Evolutionary conservation across 2,113 vertebrate species (phyloP).

Genomic region (Bagarius yarrelli): DNA sequence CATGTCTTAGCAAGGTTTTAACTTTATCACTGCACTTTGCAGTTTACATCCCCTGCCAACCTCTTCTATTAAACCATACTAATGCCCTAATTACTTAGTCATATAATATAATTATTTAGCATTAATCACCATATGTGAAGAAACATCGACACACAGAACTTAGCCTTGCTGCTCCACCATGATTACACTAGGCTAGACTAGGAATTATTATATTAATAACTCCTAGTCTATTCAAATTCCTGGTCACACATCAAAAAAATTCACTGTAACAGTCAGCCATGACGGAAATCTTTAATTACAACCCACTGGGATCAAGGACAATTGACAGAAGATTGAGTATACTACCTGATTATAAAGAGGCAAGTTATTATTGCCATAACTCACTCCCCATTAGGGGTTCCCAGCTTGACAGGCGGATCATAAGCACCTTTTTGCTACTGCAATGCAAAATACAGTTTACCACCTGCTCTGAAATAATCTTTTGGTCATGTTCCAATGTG

Average conservation of each 20-base stretch:
- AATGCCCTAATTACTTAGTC: not conserved
- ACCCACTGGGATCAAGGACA: constrained; percentile 61
- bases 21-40: not conserved
- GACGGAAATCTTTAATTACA: constrained; percentile 35
- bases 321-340: constrained; percentile 73
- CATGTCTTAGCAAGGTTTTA: not conserved
- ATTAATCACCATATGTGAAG: not conserved
- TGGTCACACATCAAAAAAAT: not conserved
- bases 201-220: too few relatives aligned
- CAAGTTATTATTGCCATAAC: constrained; percentile 77
- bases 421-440: constrained; percentile 64
- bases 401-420: constrained; percentile 56
- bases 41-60: not conserved
- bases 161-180: not conserved
- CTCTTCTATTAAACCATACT: not conserved
- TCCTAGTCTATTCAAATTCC: not conserved
- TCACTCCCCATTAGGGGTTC: constrained; percentile 70
- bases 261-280: not conserved
- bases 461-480: constrained; percentile 16
- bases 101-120: not conserved
- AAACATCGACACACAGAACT: not conserved
- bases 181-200: too few relatives aligned
- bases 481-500: not conserved
- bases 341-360: constrained; percentile 75
- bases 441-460: constrained; percentile 42